Conservation (phyloP, 2,888 invertebrate species). For the Meandrusa payeni region DNA sequence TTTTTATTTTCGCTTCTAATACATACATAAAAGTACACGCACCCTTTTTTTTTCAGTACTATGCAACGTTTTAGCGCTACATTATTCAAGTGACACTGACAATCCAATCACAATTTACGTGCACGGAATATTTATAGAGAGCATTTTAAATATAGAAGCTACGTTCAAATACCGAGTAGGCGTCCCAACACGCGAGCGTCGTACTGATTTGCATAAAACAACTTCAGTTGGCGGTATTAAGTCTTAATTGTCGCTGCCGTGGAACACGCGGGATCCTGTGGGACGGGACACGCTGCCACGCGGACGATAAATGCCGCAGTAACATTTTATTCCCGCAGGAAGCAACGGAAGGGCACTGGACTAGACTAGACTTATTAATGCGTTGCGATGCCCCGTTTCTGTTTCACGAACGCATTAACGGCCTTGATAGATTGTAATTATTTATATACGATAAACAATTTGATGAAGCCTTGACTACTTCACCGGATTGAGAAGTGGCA, state of each 20-base stretch:
- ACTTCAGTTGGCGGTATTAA: conserved; percentile 72
- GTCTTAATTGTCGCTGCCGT: conserved; percentile 75
- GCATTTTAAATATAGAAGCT: conserved; percentile 54
- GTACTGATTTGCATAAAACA: conserved; percentile 76
- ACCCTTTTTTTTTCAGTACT: too few species aligned
- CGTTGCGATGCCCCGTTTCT: conserved; percentile 14
- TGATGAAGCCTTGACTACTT: too few species aligned
- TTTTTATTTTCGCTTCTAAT: too few species aligned
- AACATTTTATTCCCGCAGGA: conserved; percentile 53
- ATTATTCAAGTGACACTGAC: conserved; percentile 28
- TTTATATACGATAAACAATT: too few species aligned
- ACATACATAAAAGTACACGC: too few species aligned
- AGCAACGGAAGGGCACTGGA: conserved; percentile 20
- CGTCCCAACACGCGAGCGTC: conserved; percentile 69
- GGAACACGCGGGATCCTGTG: conserved; percentile 51
- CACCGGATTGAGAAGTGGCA: too few species aligned
- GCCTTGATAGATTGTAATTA: too few species aligned
- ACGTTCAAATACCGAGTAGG: conserved; percentile 53
- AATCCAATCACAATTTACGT: conserved; percentile 37
- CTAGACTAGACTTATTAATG: conserved; percentile 26
- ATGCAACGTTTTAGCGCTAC: conserved; percentile 10
- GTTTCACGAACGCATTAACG: conserved; percentile 14
- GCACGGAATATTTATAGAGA: conserved; percentile 41
- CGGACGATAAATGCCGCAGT: conserved; percentile 59
- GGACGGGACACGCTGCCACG: conserved; percentile 61